Percentiles rank a stretch among this genome's conserved stretches.
Evolutionary conservation across 2,888 invertebrate genomes (phyloP).

Genomic region (Diabrotica balteata): DNA sequence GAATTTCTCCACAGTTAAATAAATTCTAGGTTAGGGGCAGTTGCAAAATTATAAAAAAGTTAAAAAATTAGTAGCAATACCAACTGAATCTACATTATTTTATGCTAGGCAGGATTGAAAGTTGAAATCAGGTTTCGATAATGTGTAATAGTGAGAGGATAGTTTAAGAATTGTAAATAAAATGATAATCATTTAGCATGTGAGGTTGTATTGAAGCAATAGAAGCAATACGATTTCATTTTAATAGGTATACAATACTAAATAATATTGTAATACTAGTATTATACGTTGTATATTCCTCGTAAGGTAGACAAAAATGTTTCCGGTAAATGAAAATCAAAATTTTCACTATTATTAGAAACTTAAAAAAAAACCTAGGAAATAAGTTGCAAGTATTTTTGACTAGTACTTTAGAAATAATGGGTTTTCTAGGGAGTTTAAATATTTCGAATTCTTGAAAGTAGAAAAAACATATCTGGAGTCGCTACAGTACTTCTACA

Average conservation of each 20-base stretch:
- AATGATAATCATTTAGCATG: constrained; percentile 55
- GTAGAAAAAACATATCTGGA: too few relatives aligned
- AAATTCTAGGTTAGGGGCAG: constrained; percentile 55
- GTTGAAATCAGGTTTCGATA: constrained; percentile 35
- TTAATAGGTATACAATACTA: constrained; percentile 45
- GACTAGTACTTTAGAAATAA: too few relatives aligned
- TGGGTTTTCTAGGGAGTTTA: too few relatives aligned
- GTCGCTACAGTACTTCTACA: too few relatives aligned
- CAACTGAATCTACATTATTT: constrained; percentile 40
- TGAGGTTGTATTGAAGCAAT: constrained; percentile 58
- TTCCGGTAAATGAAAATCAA: constrained; percentile 7
- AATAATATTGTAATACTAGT: constrained; percentile 52
- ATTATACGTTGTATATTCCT: constrained; percentile 47
- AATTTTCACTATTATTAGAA: constrained; percentile 12
- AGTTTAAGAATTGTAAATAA: constrained; percentile 54
- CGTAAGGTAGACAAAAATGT: constrained; percentile 44
- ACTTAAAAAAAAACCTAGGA: too few relatives aligned
- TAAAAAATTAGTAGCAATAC: constrained; percentile 49
- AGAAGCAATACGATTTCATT: constrained; percentile 56
- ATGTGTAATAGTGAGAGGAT: constrained; percentile 52
- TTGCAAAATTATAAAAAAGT: constrained; percentile 39
- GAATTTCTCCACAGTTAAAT: constrained; percentile 82
- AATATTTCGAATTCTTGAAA: too few relatives aligned
- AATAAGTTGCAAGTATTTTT: too few relatives aligned
- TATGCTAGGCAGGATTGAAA: constrained; percentile 37